Percentiles rank a stretch among this genome's conserved stretches.
These are phyloP conservation scores for Oreochromis tanganicae DNA, from an alignment of 2,113 vertebrate species.

Conservation along the genomic window DNA sequence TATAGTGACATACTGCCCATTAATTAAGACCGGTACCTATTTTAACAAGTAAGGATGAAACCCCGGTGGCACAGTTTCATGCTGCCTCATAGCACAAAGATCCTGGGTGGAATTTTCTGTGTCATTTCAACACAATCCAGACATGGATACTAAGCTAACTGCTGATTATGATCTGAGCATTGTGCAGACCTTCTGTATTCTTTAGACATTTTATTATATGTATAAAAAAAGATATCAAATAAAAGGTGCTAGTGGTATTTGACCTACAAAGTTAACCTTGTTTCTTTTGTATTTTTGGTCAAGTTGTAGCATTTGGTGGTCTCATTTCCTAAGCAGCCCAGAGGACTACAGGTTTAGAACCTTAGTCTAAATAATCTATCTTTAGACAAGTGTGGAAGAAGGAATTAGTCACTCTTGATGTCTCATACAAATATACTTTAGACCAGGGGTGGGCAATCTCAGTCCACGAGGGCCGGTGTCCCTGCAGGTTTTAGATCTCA, in stretches of 20 bases:
- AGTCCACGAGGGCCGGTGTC: no score
- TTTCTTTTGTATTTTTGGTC: slow-evolving; percentile 33
- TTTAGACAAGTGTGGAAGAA: not conserved
- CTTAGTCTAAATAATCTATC: not conserved
- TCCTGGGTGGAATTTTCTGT: not conserved
- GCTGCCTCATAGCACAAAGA: not conserved
- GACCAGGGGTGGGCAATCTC: not conserved
- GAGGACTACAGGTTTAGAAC: not conserved
- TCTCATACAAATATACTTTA: not conserved
- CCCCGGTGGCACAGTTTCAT: accelerated
- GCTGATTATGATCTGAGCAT: accelerated
- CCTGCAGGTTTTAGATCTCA: no score
- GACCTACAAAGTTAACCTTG: slow-evolving; percentile 32
- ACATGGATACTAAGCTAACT: not conserved
- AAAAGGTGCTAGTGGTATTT: accelerated
- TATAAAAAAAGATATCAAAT: not conserved
- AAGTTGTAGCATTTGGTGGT: slow-evolving; percentile 1
- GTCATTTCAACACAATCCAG: not conserved
- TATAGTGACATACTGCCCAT: not conserved
- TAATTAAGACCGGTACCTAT: not conserved
- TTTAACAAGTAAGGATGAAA: not conserved
- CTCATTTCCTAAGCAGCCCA: not conserved
- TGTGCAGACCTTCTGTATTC: not conserved
- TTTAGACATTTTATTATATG: not conserved
- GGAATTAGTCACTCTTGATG: not conserved